phyloP scores from a whole-genome alignment of 2,888 invertebrate genomes.

The Oligia fasciuncula region DNA sequence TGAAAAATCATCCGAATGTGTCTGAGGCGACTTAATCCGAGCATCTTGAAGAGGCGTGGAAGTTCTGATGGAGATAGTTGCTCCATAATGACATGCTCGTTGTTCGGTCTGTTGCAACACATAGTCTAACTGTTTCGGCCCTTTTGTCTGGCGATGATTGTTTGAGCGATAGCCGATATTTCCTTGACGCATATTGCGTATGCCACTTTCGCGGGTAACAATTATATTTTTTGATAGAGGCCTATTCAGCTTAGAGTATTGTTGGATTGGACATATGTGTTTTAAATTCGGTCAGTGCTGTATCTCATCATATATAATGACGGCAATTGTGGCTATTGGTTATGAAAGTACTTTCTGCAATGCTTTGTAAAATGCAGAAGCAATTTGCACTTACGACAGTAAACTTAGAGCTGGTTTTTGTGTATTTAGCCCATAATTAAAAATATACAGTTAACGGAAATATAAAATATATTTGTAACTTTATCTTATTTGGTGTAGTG shows the following conservation, averaged over 20 bases:
- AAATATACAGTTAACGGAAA: neutral
- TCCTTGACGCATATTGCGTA: conserved; percentile 73
- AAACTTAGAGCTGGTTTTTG: neutral
- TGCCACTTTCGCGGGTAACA: conserved; percentile 76
- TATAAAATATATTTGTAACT: conserved; percentile 6
- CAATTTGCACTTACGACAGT: conserved; percentile 16
- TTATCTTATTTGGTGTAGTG: conserved; percentile 20
- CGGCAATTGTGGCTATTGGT: conserved; percentile 52
- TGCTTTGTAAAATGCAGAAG: conserved; percentile 34
- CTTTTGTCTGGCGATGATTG: conserved; percentile 85
- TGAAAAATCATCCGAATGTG: conserved; percentile 71
- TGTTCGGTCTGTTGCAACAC: conserved; percentile 78
- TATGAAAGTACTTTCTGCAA: conserved; percentile 53
- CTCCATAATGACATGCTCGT: conserved; percentile 83
- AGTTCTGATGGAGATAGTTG: conserved; percentile 76
- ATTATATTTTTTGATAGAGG: conserved; percentile 71
- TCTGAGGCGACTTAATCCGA: conserved; percentile 56
- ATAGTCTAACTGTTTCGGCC: conserved; percentile 83
- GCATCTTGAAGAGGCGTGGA: conserved; percentile 68
- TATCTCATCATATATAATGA: conserved; percentile 65
- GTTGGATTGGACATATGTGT: conserved; percentile 60
- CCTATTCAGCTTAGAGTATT: conserved; percentile 53
- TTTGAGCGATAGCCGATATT: conserved; percentile 81
- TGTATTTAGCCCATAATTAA: neutral
- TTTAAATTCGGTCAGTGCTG: conserved; percentile 55